A percentile compares a stretch with the other conserved stretches of the same genome.
Evolutionary conservation across 1,140 invertebrate genomes (phyloP).

Genomic region (Zaprionus kolodkinae): DNA sequence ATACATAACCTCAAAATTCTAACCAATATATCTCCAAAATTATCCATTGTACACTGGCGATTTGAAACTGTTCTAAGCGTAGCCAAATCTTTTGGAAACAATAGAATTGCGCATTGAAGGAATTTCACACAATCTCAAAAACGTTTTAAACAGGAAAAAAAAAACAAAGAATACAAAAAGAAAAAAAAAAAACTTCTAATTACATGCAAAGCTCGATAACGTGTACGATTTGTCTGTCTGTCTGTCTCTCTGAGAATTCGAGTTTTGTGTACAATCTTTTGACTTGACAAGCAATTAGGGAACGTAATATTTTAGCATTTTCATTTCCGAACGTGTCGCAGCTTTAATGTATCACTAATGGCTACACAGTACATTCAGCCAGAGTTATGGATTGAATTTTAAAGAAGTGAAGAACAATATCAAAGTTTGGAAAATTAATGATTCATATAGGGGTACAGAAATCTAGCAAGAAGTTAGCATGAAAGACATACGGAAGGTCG

Average conservation of each 20-base stretch:
- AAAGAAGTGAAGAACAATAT: not conserved
- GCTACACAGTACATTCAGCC: not conserved
- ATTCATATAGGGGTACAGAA: too few relatives aligned
- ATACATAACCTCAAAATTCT: not conserved
- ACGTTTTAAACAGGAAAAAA: not conserved
- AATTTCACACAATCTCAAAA: slow-evolving; percentile 21
- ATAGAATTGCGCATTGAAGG: slow-evolving; percentile 1
- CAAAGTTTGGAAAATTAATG: too few relatives aligned
- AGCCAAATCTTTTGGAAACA: not conserved
- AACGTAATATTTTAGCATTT: slow-evolving; percentile 5
- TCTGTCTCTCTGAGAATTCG: not conserved
- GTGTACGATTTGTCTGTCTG: not conserved
- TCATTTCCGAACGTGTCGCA: not conserved
- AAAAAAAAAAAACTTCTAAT: slow-evolving; percentile 9
- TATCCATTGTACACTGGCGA: not conserved
- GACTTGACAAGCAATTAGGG: slow-evolving; percentile 14
- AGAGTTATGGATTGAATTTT: slow-evolving; percentile 2
- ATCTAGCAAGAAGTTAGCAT: too few relatives aligned
- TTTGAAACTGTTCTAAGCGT: not conserved
- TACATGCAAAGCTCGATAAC: slow-evolving; percentile 25
- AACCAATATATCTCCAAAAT: not conserved
- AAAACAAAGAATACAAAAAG: too few relatives aligned
- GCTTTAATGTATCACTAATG: not conserved
- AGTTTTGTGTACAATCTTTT: slow-evolving; percentile 1
- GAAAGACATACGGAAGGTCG: too few relatives aligned